Percentiles rank a stretch among this genome's conserved stretches.
Conservation (phyloP, 2,113 vertebrate genomes). For the Coreoperca whiteheadi region DNA sequence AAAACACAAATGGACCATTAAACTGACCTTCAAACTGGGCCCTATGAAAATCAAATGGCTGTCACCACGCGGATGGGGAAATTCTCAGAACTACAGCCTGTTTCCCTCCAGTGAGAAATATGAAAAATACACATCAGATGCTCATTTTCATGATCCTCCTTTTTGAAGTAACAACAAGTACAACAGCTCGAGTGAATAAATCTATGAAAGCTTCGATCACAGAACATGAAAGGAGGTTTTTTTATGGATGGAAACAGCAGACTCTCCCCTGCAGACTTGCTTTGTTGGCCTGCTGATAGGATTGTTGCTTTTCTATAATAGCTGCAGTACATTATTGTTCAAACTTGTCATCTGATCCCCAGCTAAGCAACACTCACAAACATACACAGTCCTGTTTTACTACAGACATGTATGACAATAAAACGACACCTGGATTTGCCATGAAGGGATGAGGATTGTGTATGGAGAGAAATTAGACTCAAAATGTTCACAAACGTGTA, state of each 20-base stretch:
- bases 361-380: constrained; percentile 19
- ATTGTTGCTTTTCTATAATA: constrained; percentile 47
- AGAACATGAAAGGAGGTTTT: constrained; percentile 60
- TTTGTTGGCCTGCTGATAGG: constrained; percentile 53
- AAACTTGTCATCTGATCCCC: constrained; percentile 48
- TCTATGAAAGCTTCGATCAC: constrained; percentile 43
- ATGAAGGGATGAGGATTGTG: background rate
- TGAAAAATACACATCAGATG: constrained; percentile 61
- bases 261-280: constrained; percentile 52
- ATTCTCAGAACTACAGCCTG: constrained; percentile 47
- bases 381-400: constrained; percentile 16
- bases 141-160: constrained; percentile 51
- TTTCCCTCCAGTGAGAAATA: constrained; percentile 60
- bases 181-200: constrained; percentile 51
- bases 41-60: constrained; percentile 71
- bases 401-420: constrained; percentile 15
- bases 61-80: constrained; percentile 59
- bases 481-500: too few species aligned
- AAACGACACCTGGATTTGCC: constrained; percentile 44
- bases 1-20: constrained; percentile 80
- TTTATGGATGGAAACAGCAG: constrained; percentile 37
- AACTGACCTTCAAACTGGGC: constrained; percentile 79
- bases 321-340: constrained; percentile 38
- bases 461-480: too few species aligned
- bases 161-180: constrained; percentile 53